phyloP scores from a whole-genome alignment of 2,113 vertebrate genomes.

The Gavialis gangeticus region DNA sequence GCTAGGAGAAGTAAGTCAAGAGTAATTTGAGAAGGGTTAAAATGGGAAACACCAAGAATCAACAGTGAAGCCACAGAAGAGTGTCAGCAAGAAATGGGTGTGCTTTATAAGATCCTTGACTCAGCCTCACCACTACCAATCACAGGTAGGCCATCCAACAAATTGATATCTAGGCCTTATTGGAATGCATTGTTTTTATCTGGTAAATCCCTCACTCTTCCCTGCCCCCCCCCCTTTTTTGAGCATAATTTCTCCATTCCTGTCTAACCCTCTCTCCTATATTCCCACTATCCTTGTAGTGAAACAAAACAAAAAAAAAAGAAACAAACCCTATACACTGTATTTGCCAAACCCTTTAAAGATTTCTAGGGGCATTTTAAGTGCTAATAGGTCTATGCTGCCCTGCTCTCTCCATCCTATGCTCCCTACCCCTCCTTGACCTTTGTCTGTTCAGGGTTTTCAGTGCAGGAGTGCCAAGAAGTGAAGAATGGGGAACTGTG shows the following conservation, averaged over 20 bases:
- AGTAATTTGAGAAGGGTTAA: not conserved
- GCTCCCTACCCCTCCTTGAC: not conserved
- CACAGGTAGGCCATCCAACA: not conserved
- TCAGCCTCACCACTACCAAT: not conserved
- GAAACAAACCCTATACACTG: not conserved
- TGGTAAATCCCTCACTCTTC: not conserved
- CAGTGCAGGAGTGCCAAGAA: not conserved
- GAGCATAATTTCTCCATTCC: not conserved
- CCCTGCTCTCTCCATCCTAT: not conserved
- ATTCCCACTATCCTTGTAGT: not conserved
- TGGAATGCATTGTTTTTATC: not conserved
- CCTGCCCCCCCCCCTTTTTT: not conserved
- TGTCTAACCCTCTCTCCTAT: not conserved
- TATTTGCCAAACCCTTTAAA: not conserved
- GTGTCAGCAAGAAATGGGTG: accelerated
- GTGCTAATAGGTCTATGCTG: not conserved
- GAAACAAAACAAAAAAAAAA: not conserved
- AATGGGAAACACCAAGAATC: not conserved
- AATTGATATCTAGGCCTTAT: accelerated
- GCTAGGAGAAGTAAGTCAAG: not conserved
- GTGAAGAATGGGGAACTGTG: not conserved
- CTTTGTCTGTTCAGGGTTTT: not conserved
- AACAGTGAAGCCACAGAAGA: not conserved
- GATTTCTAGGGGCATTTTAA: accelerated
- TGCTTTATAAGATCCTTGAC: not conserved